Percentiles rank a stretch among this genome's conserved stretches.
These are phyloP conservation scores for Biston stratarius DNA, from an alignment of 2,888 invertebrate genomes.

Conservation along the genomic window DNA sequence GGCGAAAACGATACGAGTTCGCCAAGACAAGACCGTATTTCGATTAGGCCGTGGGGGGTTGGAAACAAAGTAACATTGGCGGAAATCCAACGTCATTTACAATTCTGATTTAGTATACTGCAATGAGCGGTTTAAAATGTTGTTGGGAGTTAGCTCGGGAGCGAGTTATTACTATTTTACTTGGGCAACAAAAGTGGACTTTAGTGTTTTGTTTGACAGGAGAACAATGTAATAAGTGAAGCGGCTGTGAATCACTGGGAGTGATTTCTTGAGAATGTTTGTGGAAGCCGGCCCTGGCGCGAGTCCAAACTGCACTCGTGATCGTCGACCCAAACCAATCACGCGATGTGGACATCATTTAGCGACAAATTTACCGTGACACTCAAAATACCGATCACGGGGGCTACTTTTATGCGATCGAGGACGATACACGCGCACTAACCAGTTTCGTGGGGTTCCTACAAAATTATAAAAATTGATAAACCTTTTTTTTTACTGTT, in stretches of 20 bases:
- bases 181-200: conserved; percentile 49
- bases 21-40: conserved; percentile 59
- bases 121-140: conserved; percentile 71
- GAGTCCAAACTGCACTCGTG: conserved; percentile 55
- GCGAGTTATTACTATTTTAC: conserved; percentile 43
- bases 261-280: conserved; percentile 57
- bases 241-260: conserved; percentile 58
- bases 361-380: conserved; percentile 70
- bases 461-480: conserved; percentile 25
- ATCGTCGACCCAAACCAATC: conserved; percentile 63
- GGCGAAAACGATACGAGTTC: conserved; percentile 45
- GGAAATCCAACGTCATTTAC: conserved; percentile 77
- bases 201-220: conserved; percentile 58
- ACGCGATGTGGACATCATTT: conserved; percentile 72
- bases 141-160: conserved; percentile 54
- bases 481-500: too few species aligned
- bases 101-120: conserved; percentile 74
- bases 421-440: too few species aligned
- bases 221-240: conserved; percentile 57
- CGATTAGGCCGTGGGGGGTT: conserved; percentile 67
- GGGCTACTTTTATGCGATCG: too few species aligned
- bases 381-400: conserved; percentile 48
- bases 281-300: conserved; percentile 69
- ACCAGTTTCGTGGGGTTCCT: too few species aligned
- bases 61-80: conserved; percentile 79